A percentile compares a stretch with the other conserved stretches of the same genome.
Conservation (phyloP, 2,888 invertebrate species). For the Amitus sp. region DNA sequence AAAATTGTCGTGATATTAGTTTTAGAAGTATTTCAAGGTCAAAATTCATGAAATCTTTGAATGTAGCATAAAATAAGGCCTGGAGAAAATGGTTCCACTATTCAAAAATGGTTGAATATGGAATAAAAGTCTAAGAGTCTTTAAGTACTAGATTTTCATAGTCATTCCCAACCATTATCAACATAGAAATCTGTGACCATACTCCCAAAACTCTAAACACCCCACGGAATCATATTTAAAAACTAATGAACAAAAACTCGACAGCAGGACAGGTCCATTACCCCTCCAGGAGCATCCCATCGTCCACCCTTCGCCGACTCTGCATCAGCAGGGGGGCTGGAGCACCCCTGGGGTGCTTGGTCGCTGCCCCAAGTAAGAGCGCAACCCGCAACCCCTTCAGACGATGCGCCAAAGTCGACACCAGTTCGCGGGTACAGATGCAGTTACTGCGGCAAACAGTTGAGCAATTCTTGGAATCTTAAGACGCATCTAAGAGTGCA, state of each 20-base stretch:
- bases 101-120: too few species aligned
- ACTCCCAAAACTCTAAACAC: neutral
- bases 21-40: too few species aligned
- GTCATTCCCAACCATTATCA: too few species aligned
- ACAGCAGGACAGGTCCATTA: conserved; percentile 61
- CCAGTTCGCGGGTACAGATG: conserved; percentile 86
- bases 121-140: too few species aligned
- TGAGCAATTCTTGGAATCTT: conserved; percentile 93
- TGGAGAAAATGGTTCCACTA: too few species aligned
- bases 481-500: conserved; percentile 89
- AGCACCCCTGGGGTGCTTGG: conserved; percentile 62
- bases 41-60: too few species aligned
- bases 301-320: conserved; percentile 62
- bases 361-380: conserved; percentile 68
- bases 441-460: conserved; percentile 90
- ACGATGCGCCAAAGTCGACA: conserved; percentile 70
- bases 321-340: conserved; percentile 53
- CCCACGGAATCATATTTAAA: neutral
- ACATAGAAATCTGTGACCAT: too few species aligned
- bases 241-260: neutral
- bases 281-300: conserved; percentile 60
- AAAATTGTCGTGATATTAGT: too few species aligned
- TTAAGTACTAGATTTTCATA: too few species aligned
- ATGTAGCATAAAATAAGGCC: too few species aligned
- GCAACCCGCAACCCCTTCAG: conserved; percentile 68